Evolutionary conservation across 2,113 vertebrate genomes (phyloP), one percentile per base, ranked within the genome.

Genomic region (Neopipo cinnamomea): DNA sequence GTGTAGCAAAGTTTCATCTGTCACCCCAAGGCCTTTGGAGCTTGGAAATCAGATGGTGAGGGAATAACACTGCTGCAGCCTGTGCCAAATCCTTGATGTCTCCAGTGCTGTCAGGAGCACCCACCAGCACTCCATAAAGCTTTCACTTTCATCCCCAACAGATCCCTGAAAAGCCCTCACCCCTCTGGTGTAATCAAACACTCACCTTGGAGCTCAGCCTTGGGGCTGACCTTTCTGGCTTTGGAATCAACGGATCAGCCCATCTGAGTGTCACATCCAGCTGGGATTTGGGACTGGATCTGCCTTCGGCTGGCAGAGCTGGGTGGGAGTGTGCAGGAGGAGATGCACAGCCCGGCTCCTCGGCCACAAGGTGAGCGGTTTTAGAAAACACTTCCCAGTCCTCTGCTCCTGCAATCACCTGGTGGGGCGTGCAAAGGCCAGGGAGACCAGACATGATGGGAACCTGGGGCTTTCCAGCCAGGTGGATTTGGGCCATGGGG

Each of bases 331-430:
- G 35, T 33, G 79, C 31, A 6, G 55, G 25, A 33, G 7, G 52
- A 50, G 55, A 5, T 0, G 0, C n/a, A 3, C 33, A 50, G 67
- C 81, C 33, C 12, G 10, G 49, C 39, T 19, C 8, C 25, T 18
- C 2, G 46, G 49, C 41, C 61, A 16, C 53, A 3, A 4, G n/a
- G 7, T 0, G 7, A 71, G 35, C 22, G 28, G 18, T 25, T 53
- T 24, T 21, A 5, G 2, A 0, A 22, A 4, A 30, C 2, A 2
- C 47, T 67, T 27, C 56, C 24, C 56, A 10, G 9, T 1, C 0
- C 1, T 0, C 4, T 44, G 53, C 76, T 71, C n/a, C 78, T 44
- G 31, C 7, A 15, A 23, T 46, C 37, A 4, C 35, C 55, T 77
- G 3, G 4, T 0, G 39, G 76, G 55, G 8, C 53, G 25, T 77